A percentile compares a stretch with the other conserved stretches of the same genome.
These are phyloP conservation scores for Apostichopus japonicus DNA, from an alignment of 35 echinoderm and acorn worm genomes.

Conservation along the genomic window DNA sequence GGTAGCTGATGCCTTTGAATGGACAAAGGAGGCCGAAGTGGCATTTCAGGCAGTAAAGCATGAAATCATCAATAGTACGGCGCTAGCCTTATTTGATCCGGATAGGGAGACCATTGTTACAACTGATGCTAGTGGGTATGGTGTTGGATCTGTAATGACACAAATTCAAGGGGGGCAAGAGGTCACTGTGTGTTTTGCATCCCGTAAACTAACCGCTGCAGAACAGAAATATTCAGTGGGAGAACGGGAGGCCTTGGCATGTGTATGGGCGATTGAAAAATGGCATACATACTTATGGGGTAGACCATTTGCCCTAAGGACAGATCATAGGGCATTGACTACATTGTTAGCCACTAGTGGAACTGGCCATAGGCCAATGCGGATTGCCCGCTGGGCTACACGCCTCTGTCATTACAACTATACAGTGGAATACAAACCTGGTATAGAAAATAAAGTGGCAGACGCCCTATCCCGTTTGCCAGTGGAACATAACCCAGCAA, in stretches of 20 bases:
- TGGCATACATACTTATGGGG: slow-evolving; percentile 56
- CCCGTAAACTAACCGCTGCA: background rate
- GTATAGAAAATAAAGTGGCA: too few relatives aligned
- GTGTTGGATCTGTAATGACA: background rate
- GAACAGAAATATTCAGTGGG: slow-evolving; percentile 46
- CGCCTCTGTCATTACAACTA: too few relatives aligned
- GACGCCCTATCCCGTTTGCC: too few relatives aligned
- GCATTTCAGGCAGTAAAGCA: slow-evolving; percentile 21
- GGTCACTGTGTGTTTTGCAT: slow-evolving; percentile 23
- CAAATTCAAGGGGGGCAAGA: slow-evolving; percentile 4
- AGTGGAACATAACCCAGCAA: background rate
- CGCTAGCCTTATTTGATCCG: slow-evolving; percentile 12
- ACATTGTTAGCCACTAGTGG: too few relatives aligned
- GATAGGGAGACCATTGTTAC: background rate
- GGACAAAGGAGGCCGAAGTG: background rate
- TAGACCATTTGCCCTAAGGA: background rate
- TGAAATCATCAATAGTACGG: background rate
- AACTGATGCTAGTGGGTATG: slow-evolving; percentile 31
- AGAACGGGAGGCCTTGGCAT: slow-evolving; percentile 11
- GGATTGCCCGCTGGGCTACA: too few relatives aligned
- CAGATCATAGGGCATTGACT: background rate
- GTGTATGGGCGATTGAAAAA: slow-evolving; percentile 26
- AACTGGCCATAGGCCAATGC: too few relatives aligned
- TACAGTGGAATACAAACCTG: too few relatives aligned
- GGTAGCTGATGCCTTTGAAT: background rate